Evolutionary conservation across 2,113 vertebrate genomes (phyloP).

Genomic region (Dipodomys spectabilis): DNA sequence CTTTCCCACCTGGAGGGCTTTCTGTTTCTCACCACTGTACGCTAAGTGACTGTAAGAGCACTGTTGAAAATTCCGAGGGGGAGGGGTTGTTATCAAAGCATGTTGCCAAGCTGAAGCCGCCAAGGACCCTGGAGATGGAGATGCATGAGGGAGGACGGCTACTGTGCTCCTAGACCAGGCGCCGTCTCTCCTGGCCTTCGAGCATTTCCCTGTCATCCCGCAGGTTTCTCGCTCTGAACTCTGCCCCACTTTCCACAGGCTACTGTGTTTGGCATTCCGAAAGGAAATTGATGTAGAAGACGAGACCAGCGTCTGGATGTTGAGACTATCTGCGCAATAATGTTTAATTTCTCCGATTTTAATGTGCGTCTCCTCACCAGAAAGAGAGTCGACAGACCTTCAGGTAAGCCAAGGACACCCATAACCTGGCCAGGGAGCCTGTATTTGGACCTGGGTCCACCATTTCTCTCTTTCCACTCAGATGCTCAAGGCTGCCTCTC

Average conservation of each 20-base stretch:
- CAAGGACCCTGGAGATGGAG: not conserved
- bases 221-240: accelerated
- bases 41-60: not conserved
- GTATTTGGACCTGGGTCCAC: accelerated
- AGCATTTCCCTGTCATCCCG: not conserved
- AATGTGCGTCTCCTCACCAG: not conserved
- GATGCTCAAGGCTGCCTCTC: not conserved
- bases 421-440: not conserved
- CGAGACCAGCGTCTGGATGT: not conserved
- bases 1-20: too few relatives aligned
- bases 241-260: not conserved
- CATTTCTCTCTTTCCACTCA: not conserved
- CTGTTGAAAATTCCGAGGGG: not conserved
- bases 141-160: too few relatives aligned
- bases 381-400: not conserved
- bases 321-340: not conserved
- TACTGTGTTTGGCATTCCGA: not conserved
- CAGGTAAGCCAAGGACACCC: accelerated
- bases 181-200: not conserved
- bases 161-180: not conserved
- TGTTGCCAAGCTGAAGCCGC: not conserved
- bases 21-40: not conserved
- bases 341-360: not conserved
- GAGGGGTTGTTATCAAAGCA: not conserved
- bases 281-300: conserved; percentile 12